A percentile compares a stretch with the other conserved stretches of the same genome.
Conservation (phyloP, 2,888 invertebrate genomes). For the Pheosia gnoma region DNA sequence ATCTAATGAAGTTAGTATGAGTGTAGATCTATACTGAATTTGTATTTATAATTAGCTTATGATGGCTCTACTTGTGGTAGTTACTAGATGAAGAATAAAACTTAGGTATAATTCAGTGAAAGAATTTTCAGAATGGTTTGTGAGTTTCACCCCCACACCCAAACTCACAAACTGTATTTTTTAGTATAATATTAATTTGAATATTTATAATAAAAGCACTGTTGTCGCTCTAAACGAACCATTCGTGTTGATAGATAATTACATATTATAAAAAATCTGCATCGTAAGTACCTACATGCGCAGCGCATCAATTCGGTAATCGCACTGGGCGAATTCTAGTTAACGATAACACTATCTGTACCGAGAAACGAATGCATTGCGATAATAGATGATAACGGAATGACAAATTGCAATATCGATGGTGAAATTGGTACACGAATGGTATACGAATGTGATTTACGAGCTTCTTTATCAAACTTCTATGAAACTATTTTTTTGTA, state of each 20-base stretch:
- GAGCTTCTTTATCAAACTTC: slow-evolving; percentile 13
- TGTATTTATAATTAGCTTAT: too few relatives aligned
- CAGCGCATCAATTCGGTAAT: slow-evolving; percentile 34
- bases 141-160: too few relatives aligned
- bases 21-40: too few relatives aligned
- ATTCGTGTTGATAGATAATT: background rate
- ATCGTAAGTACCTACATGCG: slow-evolving; percentile 23
- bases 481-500: background rate
- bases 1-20: too few relatives aligned
- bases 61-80: too few relatives aligned
- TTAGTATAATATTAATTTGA: too few relatives aligned
- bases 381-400: slow-evolving; percentile 69
- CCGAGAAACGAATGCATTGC: slow-evolving; percentile 70
- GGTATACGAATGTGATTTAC: slow-evolving; percentile 31
- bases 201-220: too few relatives aligned
- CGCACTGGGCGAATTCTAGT: slow-evolving; percentile 53
- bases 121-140: too few relatives aligned
- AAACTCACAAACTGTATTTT: too few relatives aligned
- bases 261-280: slow-evolving; percentile 20
- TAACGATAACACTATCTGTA: slow-evolving; percentile 72
- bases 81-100: too few relatives aligned
- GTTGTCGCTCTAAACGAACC: too few relatives aligned
- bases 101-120: too few relatives aligned
- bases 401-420: slow-evolving; percentile 74
- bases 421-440: slow-evolving; percentile 41